Evolutionary conservation across 2,797 vertebrate species (phyloP), one percentile per base, ranked within the genome.

Genomic region (Syngnathus acus): DNA sequence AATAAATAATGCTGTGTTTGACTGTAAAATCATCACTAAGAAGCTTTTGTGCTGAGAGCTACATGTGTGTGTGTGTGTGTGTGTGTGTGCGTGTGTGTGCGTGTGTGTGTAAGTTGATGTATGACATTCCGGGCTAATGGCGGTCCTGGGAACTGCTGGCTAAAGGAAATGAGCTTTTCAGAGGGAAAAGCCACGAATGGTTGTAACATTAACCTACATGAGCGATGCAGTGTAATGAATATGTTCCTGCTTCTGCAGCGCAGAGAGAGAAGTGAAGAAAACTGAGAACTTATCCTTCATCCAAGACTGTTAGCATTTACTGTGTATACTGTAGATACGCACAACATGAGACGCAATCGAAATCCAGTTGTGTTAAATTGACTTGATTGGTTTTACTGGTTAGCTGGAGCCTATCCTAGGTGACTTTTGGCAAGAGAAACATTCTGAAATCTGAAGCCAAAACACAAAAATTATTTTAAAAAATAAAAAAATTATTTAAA

Each of bases 141-240:
- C 74, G 69, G 82, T 82, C 68, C 72, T 69, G 73, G 79, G 78
- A 77, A 42, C 70, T 62, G 72, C 60, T 74, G 79, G 65, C 76
- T 72, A 78, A 68, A 78, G 69, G 71, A 88, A 88, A 88, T 85
- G 73, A 87, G 81, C 86, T 66, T 84, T 86, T 88, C 78, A 79
- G 77, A 73, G 66, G 76, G 83, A 71, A 81, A 81, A 84, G 83
- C 75, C 81, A 78, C 62, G 72, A 74, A 67, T 66, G 78, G 74
- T 77, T 80, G 78, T 62, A 67, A 80, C 75, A 78, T 84, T 72
- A 82, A 82, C 78, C 78, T 71, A 68, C 73, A 67, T 77, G 74
- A 81, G 76, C 79, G 82, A 81, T 84, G 74, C 77, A 23, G 59
- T 43, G 81, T 82, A 74, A 73, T 61, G 66, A 66, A 81, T 67